A percentile compares a stretch with the other conserved stretches of the same genome.
phyloP scores from a whole-genome alignment of 2,888 invertebrate species.

The Drosophila mulleri region DNA sequence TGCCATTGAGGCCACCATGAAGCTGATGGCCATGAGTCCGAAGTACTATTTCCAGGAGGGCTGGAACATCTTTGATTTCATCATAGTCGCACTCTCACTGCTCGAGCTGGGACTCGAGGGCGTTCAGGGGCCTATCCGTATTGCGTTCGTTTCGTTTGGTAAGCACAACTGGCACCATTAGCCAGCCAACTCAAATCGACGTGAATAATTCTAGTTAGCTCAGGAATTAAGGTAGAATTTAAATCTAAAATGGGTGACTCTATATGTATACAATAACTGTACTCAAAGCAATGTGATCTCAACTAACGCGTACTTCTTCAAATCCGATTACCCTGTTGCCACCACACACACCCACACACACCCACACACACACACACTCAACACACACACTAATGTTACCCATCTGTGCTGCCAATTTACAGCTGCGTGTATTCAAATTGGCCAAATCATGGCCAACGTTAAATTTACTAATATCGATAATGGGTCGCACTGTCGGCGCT shows the following conservation, averaged over 20 bases:
- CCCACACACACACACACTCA: conserved; percentile 15
- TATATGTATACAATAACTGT: conserved; percentile 13
- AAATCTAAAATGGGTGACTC: background rate
- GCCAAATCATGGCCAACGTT: conserved; percentile 99
- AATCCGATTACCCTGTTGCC: conserved; percentile 18
- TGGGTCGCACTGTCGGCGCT: conserved; percentile 99
- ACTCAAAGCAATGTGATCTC: conserved; percentile 27
- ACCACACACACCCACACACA: conserved; percentile 12
- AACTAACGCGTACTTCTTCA: conserved; percentile 30
- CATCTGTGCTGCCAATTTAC: conserved; percentile 69
- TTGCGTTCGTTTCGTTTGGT: conserved; percentile 99
- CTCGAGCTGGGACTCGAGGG: conserved; percentile 97
- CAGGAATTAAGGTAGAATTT: conserved; percentile 44
- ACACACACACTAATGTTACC: conserved; percentile 35
- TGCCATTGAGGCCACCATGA: conserved; percentile 96
- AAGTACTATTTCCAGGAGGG: conserved; percentile 99
- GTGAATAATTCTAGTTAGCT: conserved; percentile 28
- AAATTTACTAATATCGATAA: conserved; percentile 98
- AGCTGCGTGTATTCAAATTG: conserved; percentile 99
- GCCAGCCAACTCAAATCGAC: background rate
- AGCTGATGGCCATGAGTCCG: conserved; percentile 98
- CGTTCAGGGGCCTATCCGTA: conserved; percentile 97
- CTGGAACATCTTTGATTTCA: conserved; percentile 99
- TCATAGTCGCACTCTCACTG: conserved; percentile 97
- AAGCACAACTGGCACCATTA: conserved; percentile 84